A percentile compares a stretch with the other conserved stretches of the same genome.
phyloP scores from a whole-genome alignment of 2,888 invertebrate species.

The Thymelicus acteon region DNA sequence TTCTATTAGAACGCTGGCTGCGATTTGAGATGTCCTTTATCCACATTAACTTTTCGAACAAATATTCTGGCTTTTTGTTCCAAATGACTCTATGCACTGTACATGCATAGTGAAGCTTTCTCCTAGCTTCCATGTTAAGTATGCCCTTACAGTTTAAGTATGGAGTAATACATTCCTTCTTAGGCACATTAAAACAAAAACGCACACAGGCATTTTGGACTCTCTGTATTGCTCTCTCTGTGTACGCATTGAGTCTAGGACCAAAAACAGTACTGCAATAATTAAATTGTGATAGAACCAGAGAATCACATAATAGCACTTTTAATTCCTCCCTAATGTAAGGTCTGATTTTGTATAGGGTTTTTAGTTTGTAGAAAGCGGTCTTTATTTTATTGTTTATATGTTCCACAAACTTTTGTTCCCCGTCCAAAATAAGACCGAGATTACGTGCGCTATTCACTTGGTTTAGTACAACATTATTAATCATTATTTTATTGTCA shows the following conservation, averaged over 20 bases:
- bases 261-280: neutral
- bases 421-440: conserved; percentile 18
- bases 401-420: conserved; percentile 25
- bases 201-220: conserved; percentile 19
- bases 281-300: neutral
- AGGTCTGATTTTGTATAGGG: conserved; percentile 8
- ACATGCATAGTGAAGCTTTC: neutral
- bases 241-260: neutral
- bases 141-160: neutral
- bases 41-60: conserved; percentile 13
- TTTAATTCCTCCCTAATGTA: conserved; percentile 8
- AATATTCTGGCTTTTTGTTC: conserved; percentile 11
- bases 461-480: conserved; percentile 3
- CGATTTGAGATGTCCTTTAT: conserved; percentile 6
- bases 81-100: conserved; percentile 6
- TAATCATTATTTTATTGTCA: conserved; percentile 9
- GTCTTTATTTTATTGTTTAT: conserved; percentile 9
- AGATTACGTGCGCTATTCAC: conserved; percentile 9
- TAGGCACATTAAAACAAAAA: conserved; percentile 10
- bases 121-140: conserved; percentile 9
- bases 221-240: conserved; percentile 6
- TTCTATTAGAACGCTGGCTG: neutral
- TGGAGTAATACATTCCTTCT: neutral
- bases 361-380: conserved; percentile 23
- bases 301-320: neutral